phyloP scores from a whole-genome alignment of 2,888 invertebrate genomes.

The Drosophila tanythrix region DNA sequence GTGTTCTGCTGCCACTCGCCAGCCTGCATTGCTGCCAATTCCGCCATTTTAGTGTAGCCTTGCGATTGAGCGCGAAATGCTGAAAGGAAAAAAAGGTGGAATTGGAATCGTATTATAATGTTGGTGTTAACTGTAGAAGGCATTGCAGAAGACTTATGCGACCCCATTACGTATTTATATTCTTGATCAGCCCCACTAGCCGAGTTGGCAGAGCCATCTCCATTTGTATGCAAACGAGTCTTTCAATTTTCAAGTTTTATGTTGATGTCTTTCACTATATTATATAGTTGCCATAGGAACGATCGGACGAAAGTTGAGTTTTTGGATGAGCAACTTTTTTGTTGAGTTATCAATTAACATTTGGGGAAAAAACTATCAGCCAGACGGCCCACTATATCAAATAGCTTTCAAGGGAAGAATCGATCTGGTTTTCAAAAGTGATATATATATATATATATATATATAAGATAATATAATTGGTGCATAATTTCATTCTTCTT shows the following conservation, averaged over 20 bases:
- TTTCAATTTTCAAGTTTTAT: background rate
- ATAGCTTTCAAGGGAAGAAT: too few species aligned
- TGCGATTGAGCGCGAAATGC: background rate
- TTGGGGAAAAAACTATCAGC: too few species aligned
- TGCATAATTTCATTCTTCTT: background rate
- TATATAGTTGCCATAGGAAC: background rate
- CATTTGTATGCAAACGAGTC: background rate
- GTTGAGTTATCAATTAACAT: too few species aligned
- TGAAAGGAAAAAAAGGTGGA: background rate
- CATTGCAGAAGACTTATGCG: background rate
- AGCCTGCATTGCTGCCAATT: conserved; percentile 1
- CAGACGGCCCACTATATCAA: too few species aligned
- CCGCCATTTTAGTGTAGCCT: background rate
- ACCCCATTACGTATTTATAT: background rate
- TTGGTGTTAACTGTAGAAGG: background rate
- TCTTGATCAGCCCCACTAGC: background rate
- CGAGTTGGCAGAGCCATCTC: background rate
- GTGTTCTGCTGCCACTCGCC: background rate
- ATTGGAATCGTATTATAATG: background rate
- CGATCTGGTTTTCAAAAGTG: too few species aligned
- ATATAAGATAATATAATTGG: too few species aligned
- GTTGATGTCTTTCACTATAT: background rate
- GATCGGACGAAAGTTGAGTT: background rate
- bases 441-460: too few species aligned
- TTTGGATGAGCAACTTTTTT: background rate